A percentile compares a stretch with the other conserved stretches of the same genome.
phyloP scores from a whole-genome alignment of 2,888 invertebrate species.

The Cryptosula pallasiana region DNA sequence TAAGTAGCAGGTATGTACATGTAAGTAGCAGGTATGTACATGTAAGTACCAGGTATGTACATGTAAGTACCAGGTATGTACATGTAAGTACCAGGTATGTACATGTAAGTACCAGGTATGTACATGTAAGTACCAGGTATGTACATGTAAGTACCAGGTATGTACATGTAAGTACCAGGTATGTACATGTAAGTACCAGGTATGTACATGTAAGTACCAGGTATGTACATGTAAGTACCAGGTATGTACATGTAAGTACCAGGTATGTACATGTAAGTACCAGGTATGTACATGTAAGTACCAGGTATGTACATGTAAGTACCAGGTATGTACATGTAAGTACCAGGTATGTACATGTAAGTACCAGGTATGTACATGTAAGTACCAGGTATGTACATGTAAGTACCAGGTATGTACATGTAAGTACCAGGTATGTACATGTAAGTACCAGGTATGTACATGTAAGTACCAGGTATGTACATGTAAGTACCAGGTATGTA shows the following conservation, averaged over 20 bases:
- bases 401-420: no score
- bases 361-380: no score
- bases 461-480: no score
- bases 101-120: neutral
- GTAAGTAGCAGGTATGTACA: neutral
- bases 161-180: neutral
- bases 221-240: no score
- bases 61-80: neutral
- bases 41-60: neutral
- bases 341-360: no score
- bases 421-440: no score
- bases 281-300: no score
- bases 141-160: conserved; percentile 2
- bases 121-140: neutral
- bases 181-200: neutral
- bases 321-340: no score
- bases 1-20: neutral
- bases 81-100: neutral
- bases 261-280: neutral
- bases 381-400: no score
- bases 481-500: no score
- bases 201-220: neutral
- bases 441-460: no score
- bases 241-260: neutral
- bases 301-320: no score